These are phyloP conservation scores for Talpa occidentalis DNA, from an alignment of 2,113 vertebrate species.

Conservation along the genomic window DNA sequence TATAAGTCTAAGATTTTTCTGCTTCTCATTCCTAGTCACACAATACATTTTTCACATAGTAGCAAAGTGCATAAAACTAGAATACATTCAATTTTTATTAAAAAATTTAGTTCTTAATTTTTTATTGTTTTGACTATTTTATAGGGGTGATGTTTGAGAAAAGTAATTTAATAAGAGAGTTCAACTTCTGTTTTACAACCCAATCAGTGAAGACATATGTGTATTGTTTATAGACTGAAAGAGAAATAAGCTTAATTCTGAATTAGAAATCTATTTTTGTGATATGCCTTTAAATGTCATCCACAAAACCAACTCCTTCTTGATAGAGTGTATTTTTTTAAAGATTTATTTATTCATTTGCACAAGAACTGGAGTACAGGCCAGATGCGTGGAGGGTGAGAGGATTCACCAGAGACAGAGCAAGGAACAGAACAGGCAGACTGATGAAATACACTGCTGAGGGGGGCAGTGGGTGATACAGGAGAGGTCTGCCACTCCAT, in stretches of 20 bases:
- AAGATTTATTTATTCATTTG: no score
- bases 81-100: constrained; percentile 31
- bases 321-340: constrained; percentile 24
- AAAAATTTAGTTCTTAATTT: constrained; percentile 6
- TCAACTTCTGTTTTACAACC: background rate
- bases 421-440: no score
- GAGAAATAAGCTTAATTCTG: constrained; percentile 55
- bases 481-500: no score
- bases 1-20: background rate
- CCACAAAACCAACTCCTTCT: background rate
- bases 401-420: no score
- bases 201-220: constrained; percentile 48
- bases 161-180: constrained; percentile 47
- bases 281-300: constrained; percentile 50
- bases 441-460: no score
- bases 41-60: background rate
- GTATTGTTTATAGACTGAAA: background rate
- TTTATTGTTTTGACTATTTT: constrained; percentile 5
- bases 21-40: background rate
- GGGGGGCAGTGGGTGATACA: no score
- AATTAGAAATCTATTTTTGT: constrained; percentile 54
- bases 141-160: background rate
- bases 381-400: no score
- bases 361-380: no score
- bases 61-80: background rate